Percentiles rank a stretch among this genome's conserved stretches.
phyloP scores from a whole-genome alignment of 2,888 invertebrate species.

The Heliothis peltigera region DNA sequence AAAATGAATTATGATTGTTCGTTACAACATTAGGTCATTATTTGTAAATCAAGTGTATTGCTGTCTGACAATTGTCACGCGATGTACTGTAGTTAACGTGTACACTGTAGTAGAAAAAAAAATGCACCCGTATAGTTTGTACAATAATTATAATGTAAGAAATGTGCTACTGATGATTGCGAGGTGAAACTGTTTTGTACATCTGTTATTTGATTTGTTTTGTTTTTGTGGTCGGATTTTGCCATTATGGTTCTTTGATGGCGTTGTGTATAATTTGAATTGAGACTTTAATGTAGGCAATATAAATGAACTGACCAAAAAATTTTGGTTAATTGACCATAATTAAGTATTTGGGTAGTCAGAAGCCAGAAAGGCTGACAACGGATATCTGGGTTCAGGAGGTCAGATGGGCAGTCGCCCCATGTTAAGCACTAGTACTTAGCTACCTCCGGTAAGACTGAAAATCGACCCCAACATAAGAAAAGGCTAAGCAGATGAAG shows the following conservation, averaged over 20 bases:
- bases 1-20: slow-evolving; percentile 80
- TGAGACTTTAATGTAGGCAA: slow-evolving; percentile 14
- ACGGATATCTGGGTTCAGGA: neutral
- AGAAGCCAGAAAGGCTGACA: neutral
- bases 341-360: too few species aligned
- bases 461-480: too few species aligned
- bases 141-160: slow-evolving; percentile 57
- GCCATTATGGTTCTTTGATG: slow-evolving; percentile 30
- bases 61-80: slow-evolving; percentile 74
- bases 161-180: slow-evolving; percentile 57
- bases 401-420: too few species aligned
- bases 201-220: slow-evolving; percentile 41
- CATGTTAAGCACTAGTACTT: too few species aligned
- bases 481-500: too few species aligned
- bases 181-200: slow-evolving; percentile 48
- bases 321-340: too few species aligned
- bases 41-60: slow-evolving; percentile 84
- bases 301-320: slow-evolving; percentile 14
- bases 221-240: slow-evolving; percentile 12
- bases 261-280: slow-evolving; percentile 25
- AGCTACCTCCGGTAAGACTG: too few species aligned
- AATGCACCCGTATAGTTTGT: slow-evolving; percentile 49
- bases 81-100: slow-evolving; percentile 52
- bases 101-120: slow-evolving; percentile 60
- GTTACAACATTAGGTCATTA: slow-evolving; percentile 81